A percentile compares a stretch with the other conserved stretches of the same genome.
Evolutionary conservation across 2,888 invertebrate genomes (phyloP).

Genomic region (Therioaphis trifolii): DNA sequence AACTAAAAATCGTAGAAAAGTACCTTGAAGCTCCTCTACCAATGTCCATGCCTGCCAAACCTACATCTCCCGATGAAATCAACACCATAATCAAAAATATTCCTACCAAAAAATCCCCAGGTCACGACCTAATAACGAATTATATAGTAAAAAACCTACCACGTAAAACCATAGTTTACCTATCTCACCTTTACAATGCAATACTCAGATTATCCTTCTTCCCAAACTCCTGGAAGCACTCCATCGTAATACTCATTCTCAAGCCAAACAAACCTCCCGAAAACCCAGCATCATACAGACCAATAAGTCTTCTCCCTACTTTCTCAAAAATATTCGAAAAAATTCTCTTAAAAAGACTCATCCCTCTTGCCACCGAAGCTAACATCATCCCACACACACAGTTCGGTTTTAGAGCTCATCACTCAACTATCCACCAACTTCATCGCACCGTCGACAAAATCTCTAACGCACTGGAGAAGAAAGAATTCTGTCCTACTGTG

Average conservation of each 20-base stretch:
- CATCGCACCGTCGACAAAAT: slow-evolving; percentile 63
- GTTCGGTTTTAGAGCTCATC: slow-evolving; percentile 64
- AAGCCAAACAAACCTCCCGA: slow-evolving; percentile 60
- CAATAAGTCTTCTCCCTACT: too few species aligned
- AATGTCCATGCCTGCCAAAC: too few species aligned
- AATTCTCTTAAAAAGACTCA: slow-evolving; percentile 51
- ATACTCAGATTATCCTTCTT: slow-evolving; percentile 65
- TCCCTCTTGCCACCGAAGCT: neutral
- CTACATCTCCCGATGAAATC: slow-evolving; percentile 39
- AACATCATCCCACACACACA: slow-evolving; percentile 62
- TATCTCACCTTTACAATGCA: slow-evolving; percentile 66
- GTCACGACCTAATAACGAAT: slow-evolving; percentile 66
- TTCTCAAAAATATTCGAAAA: slow-evolving; percentile 61
- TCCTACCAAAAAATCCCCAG: slow-evolving; percentile 64
- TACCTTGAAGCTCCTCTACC: slow-evolving; percentile 38
- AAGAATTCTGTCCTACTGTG: too few species aligned
- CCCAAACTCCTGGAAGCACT: slow-evolving; percentile 66
- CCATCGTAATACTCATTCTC: slow-evolving; percentile 58
- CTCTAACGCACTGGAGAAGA: slow-evolving; percentile 52
- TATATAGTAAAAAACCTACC: slow-evolving; percentile 65
- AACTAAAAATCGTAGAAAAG: slow-evolving; percentile 23
- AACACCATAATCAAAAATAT: slow-evolving; percentile 42
- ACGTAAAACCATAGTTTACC: slow-evolving; percentile 64
- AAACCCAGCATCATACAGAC: slow-evolving; percentile 52
- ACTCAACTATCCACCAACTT: slow-evolving; percentile 63